Conservation (phyloP, 1,140 invertebrate species). For the Potamilus streckersoni region DNA sequence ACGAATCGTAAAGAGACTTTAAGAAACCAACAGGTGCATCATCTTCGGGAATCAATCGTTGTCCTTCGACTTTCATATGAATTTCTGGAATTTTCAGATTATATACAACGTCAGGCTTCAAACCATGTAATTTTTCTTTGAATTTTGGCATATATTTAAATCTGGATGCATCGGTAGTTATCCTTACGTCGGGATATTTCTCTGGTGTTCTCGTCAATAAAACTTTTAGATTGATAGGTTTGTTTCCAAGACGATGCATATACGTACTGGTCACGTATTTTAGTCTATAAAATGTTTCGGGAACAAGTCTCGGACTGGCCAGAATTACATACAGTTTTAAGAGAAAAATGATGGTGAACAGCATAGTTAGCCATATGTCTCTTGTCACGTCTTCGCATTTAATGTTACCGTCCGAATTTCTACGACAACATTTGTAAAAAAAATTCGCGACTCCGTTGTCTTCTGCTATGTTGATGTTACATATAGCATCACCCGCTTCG, state of each 20-base stretch:
- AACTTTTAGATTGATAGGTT: neutral
- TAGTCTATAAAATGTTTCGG: conserved; percentile 7
- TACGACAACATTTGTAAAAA: conserved; percentile 1
- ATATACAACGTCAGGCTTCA: neutral
- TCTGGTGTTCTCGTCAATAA: neutral
- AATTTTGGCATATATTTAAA: conserved; percentile 1
- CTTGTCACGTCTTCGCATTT: conserved; percentile 1
- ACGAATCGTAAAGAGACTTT: conserved; percentile 3
- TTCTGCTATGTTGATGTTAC: conserved; percentile 10
- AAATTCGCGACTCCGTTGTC: neutral
- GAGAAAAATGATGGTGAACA: neutral
- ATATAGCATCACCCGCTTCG: neutral
- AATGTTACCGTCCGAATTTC: neutral
- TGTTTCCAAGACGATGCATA: neutral
- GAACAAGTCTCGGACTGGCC: conserved; percentile 7
- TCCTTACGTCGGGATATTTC: neutral
- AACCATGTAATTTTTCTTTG: neutral
- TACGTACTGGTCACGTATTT: neutral
- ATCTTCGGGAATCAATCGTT: neutral
- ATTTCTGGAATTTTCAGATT: neutral
- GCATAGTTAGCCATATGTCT: conserved; percentile 9
- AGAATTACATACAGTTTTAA: conserved; percentile 3
- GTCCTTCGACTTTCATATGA: neutral
- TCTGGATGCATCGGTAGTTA: neutral
- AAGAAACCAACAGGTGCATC: conserved; percentile 4